Base-by-base conservation (phyloP, 1,140 invertebrate species). In the Ctenoplectra terminalis region DNA sequence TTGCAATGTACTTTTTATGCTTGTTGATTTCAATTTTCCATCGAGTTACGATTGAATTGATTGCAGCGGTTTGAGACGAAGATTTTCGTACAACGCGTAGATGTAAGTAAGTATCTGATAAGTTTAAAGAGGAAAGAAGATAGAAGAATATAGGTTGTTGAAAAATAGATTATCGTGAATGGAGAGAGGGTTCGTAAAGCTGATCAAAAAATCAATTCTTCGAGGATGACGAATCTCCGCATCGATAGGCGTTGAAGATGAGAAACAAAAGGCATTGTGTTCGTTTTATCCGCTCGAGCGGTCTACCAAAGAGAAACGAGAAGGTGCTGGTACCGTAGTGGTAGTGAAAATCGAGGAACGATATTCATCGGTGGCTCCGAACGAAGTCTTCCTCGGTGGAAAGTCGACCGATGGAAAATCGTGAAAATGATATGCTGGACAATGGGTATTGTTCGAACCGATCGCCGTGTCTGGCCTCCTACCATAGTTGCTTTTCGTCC, bases 361-460 rank as follows among this genome's bases (percentile, higher is more conserved):
- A 80, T 80, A 80, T 80, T 80, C 77, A 80, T 80, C 77, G 77
- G 77, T 80, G 70, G 77, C 77, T 80, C 20, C 70, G 77, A 80
- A 80, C 77, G 77, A 80, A 80, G 77, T 80, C 77, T 80, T 80
- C 77, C 46, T 73, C 77, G 77, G 77, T 80, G 73, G 77, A 73
- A 73, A 80, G 77, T 80, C 77, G 77, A 80, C 77, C 77, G 77
- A 80, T 80, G 77, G 77, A 80, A 80, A 80, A 80, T 80, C 77
- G 84, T 79, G 82, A 86, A 87, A 86, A 87, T 87, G 84, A 87
- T 82, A 82, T 82, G 75, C 81, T 23, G 81, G 81, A 82, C 81
- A 82, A 82, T 82, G 74, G 79, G 87, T 81, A 90, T 90, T 90
- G 87, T 90, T 88, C 84, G 75, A 70, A 75, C 74, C 75, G 81